Evolutionary conservation across 2,888 invertebrate species (phyloP).

Genomic region (Platycnemis pennipes): DNA sequence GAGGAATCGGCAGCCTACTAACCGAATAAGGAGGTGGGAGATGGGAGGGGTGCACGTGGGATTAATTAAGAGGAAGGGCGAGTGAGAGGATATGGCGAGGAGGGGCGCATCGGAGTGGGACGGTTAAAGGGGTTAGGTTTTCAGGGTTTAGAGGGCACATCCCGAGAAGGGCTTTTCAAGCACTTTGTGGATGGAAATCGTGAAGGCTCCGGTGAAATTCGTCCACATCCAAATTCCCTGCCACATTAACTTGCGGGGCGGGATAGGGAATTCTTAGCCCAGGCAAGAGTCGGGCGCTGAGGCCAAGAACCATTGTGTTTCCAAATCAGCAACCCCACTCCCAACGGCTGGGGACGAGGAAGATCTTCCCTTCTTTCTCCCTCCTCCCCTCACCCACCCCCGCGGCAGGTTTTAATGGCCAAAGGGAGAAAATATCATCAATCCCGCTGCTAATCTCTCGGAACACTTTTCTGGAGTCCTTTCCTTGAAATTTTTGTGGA

Average conservation of each 20-base stretch:
- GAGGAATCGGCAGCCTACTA: too few relatives aligned
- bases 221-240: not conserved
- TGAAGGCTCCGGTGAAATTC: not conserved
- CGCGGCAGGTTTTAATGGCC: not conserved
- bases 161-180: too few relatives aligned
- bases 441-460: not conserved
- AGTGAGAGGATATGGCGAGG: too few relatives aligned
- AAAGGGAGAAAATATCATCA: not conserved
- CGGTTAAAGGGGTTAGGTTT: too few relatives aligned
- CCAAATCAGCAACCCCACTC: not conserved
- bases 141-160: too few relatives aligned
- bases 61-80: too few relatives aligned
- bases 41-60: too few relatives aligned
- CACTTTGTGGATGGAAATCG: not conserved
- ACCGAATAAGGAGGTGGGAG: too few relatives aligned
- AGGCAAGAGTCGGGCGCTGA: not conserved
- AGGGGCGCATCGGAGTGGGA: too few relatives aligned
- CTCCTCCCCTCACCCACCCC: too few relatives aligned
- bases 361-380: too few relatives aligned
- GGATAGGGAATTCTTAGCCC: not conserved
- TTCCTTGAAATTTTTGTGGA: not conserved
- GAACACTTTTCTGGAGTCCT: not conserved
- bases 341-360: not conserved
- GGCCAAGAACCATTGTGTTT: not conserved
- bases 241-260: not conserved